phyloP scores from a whole-genome alignment of 2,888 invertebrate genomes.

The Falcaria lacertinaria region DNA sequence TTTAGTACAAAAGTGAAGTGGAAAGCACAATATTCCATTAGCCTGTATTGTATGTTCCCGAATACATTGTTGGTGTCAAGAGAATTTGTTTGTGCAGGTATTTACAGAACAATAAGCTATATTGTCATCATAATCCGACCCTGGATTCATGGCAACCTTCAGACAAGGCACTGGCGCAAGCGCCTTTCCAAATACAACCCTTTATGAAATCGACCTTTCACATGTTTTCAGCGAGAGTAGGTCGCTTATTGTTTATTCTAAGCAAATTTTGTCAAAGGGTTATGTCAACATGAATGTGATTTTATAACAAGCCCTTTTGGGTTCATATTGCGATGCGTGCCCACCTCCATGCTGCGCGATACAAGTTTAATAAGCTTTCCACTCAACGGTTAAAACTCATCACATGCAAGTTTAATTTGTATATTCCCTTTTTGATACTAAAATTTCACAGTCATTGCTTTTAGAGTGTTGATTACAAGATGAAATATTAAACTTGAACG shows the following conservation, averaged over 20 bases:
- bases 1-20: neutral
- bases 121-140: neutral
- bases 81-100: neutral
- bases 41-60: too few species aligned
- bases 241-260: conserved; percentile 10
- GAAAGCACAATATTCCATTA: too few species aligned
- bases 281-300: conserved; percentile 7
- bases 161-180: neutral
- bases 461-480: neutral
- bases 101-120: neutral
- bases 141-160: neutral
- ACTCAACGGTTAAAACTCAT: neutral
- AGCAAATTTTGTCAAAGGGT: conserved; percentile 11
- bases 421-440: neutral
- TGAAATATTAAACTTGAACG: too few species aligned
- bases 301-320: conserved; percentile 4
- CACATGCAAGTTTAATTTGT: neutral
- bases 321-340: conserved; percentile 8
- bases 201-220: neutral
- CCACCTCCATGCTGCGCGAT: neutral
- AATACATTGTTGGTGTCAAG: neutral
- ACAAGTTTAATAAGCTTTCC: neutral
- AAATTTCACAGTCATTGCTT: too few species aligned
- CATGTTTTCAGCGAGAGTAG: neutral
- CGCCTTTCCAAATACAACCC: neutral